Conservation (phyloP, 2,113 vertebrate genomes). For the Aramus guarauna region DNA sequence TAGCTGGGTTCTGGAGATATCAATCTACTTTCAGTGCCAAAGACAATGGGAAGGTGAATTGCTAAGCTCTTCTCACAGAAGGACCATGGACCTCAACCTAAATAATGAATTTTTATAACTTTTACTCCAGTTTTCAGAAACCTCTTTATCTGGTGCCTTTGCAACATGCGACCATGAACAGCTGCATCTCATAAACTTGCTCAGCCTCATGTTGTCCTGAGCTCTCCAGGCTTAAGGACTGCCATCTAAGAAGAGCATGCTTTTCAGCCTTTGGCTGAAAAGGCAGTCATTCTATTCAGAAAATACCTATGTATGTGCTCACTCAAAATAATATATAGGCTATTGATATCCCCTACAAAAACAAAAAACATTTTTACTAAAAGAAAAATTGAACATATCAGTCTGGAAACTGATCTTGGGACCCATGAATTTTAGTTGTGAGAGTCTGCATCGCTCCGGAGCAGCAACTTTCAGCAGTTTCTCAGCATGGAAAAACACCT, state of each 20-base stretch:
- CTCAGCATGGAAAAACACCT: neutral
- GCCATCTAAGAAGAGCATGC: neutral
- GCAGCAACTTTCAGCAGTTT: neutral
- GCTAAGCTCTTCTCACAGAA: neutral
- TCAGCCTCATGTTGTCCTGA: neutral
- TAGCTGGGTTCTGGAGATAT: neutral
- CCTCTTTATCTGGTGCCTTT: neutral
- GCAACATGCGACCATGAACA: neutral
- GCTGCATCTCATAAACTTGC: neutral
- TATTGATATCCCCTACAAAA: neutral
- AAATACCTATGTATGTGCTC: neutral
- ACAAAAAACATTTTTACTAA: neutral
- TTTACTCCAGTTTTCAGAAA: neutral
- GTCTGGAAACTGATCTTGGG: neutral
- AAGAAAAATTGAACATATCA: neutral
- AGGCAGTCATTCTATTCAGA: neutral
- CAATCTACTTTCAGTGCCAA: neutral
- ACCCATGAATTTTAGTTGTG: neutral
- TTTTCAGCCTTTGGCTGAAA: neutral
- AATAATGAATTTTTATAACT: neutral
- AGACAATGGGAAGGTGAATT: neutral
- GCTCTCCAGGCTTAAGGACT: neutral
- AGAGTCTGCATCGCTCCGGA: neutral
- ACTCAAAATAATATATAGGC: neutral
- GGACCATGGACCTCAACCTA: neutral